phyloP scores from a whole-genome alignment of 1,140 invertebrate genomes.

The Luehdorfia chinensis region DNA sequence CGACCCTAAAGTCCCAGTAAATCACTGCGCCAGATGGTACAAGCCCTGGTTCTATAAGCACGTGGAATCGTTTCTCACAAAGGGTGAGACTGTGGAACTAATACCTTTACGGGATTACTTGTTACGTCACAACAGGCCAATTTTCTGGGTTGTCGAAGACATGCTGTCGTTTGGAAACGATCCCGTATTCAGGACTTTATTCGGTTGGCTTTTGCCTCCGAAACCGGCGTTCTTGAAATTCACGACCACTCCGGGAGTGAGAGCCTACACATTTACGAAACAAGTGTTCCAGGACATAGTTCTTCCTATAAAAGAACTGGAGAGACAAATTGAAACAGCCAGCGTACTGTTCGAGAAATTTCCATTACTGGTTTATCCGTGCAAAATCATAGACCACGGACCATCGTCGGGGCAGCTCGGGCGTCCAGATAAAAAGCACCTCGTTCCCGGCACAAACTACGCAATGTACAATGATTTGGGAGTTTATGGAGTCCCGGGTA shows the following conservation, averaged over 20 bases:
- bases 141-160: conserved; percentile 91
- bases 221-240: conserved; percentile 91
- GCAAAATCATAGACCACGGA: conserved; percentile 82
- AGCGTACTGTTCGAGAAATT: conserved; percentile 84
- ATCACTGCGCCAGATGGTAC: conserved; percentile 86
- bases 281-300: conserved; percentile 92
- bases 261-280: conserved; percentile 87
- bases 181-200: conserved; percentile 82
- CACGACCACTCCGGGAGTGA: conserved; percentile 87
- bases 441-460: conserved; percentile 76
- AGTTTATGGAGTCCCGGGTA: conserved; percentile 87
- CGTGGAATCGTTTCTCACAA: conserved; percentile 78
- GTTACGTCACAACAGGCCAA: conserved; percentile 86
- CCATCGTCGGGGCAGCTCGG: conserved; percentile 85
- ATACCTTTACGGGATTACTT: conserved; percentile 90
- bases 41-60: conserved; percentile 94
- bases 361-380: conserved; percentile 90
- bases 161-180: conserved; percentile 93
- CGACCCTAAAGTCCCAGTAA: conserved; percentile 74
- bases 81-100: conserved; percentile 79
- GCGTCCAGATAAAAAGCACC: conserved; percentile 78
- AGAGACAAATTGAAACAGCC: conserved; percentile 82
- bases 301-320: conserved; percentile 83
- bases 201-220: conserved; percentile 89
- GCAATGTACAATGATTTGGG: conserved; percentile 89